Evolutionary conservation across 2,797 vertebrate genomes (phyloP), one percentile per base, ranked within the genome.

Genomic region (Tenualosa thibaudeaui): DNA sequence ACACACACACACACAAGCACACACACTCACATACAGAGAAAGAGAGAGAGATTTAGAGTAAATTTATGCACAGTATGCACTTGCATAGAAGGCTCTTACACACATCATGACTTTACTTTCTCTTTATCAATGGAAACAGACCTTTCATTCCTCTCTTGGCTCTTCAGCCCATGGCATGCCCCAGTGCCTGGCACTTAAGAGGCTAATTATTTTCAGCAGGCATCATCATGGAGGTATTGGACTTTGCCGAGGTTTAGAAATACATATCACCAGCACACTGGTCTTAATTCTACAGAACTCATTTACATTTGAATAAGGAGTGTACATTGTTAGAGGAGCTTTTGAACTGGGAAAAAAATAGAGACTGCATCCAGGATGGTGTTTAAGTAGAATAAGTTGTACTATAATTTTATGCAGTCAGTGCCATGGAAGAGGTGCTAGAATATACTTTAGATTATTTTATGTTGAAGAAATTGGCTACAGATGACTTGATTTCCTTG

Each of bases 301-400:
- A 83, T 88, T 26, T 84, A 81, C 71, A 84, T 86, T 88, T 78
- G 56, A 82, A 85, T 83, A 75, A 26, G 26, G 54, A 56, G 75
- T 85, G 91, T 87, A 90, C 91, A 90, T 90, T 90, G 88, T 91
- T 89, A 91, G 86, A 51, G 51, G 49, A 90, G 82, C 90, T 89
- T 85, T 90, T 88, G 83, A 78, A 84, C 53, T 40, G 3, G 51
- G 6, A 24, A 24, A 37, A 31, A 31, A 68, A 68, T 60, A 62
- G 19, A 62, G n/a, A 24, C 9, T 24, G n/a, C 60, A 65, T 7
- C 60, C n/a, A 65, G 60, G 22, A 8, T 31, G 10, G 0, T 37
- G 62, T 68, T 68, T 68, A 12, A 13, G 8, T 13, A 13, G 26
- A 68, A 31, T 4, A 31, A 31, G 62, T 31, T 13, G 10, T 10